Evolutionary conservation across 2,113 vertebrate species (phyloP).

Genomic region (Plecturocebus donacophilus): DNA sequence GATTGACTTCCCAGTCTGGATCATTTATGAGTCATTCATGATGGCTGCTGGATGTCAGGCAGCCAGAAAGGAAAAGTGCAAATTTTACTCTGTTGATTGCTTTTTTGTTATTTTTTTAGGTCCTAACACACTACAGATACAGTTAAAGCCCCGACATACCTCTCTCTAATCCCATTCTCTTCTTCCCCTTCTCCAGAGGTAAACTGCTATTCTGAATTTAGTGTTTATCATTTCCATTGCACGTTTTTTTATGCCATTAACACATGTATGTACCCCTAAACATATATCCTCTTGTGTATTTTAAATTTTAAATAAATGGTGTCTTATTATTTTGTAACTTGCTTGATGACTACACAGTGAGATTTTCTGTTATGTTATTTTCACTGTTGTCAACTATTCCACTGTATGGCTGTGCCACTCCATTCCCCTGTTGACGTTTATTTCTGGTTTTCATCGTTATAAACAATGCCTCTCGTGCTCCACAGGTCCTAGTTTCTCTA

Average conservation of each 20-base stretch:
- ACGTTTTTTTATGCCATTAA: neutral
- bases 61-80: neutral
- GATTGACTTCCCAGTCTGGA: slow-evolving; percentile 94
- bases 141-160: neutral
- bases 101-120: neutral
- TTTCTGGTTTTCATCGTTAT: neutral
- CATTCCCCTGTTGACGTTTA: neutral
- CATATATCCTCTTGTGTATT: neutral
- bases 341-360: neutral
- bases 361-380: neutral
- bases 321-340: neutral
- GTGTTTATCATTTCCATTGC: neutral
- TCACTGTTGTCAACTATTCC: neutral
- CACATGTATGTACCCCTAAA: neutral
- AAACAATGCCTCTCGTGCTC: neutral
- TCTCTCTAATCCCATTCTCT: neutral
- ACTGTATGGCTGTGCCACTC: neutral
- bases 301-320: neutral
- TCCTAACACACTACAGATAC: neutral
- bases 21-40: slow-evolving; percentile 92
- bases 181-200: neutral
- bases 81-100: neutral
- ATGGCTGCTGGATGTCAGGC: neutral
- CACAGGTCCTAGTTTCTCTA: neutral
- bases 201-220: neutral